Percentiles rank a stretch among this genome's conserved stretches.
phyloP scores from a whole-genome alignment of 2,797 vertebrate species.

The Clamator glandarius region DNA sequence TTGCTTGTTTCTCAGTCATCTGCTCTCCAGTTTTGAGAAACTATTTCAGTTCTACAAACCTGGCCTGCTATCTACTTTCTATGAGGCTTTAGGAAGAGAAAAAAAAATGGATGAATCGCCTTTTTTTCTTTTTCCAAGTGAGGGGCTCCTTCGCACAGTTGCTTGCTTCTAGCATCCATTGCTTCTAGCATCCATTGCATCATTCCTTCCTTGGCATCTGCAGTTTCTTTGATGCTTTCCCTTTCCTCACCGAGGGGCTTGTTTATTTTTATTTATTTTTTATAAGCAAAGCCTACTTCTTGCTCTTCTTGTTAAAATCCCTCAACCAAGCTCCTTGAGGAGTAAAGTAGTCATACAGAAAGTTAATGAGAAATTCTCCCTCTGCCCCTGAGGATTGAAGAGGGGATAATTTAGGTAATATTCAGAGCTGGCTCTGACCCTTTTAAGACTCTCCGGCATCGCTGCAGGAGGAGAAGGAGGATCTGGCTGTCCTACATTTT shows the following conservation, averaged over 20 bases:
- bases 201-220: not conserved
- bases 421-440: constrained; percentile 26
- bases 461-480: not conserved
- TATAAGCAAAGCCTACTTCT: not conserved
- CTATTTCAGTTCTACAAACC: constrained; percentile 29
- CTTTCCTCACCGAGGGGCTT: not conserved
- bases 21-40: constrained; percentile 29
- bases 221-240: not conserved
- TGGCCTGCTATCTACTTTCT: constrained; percentile 20
- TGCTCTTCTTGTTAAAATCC: constrained; percentile 6
- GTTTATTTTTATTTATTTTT: constrained; percentile 18
- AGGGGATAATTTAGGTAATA: constrained; percentile 42
- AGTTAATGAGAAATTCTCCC: constrained; percentile 63
- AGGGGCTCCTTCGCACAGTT: not conserved
- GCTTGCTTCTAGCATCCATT: not conserved
- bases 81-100: not conserved
- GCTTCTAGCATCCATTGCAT: not conserved
- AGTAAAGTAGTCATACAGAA: constrained; percentile 12
- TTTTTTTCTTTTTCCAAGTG: not conserved
- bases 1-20: constrained; percentile 39
- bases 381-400: not conserved
- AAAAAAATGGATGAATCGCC: not conserved
- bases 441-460: not conserved
- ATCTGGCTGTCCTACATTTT: constrained; percentile 51
- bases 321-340: constrained; percentile 14